These are phyloP conservation scores for Laterallus jamaicensis DNA, from an alignment of 2,113 vertebrate species.

Conservation along the genomic window DNA sequence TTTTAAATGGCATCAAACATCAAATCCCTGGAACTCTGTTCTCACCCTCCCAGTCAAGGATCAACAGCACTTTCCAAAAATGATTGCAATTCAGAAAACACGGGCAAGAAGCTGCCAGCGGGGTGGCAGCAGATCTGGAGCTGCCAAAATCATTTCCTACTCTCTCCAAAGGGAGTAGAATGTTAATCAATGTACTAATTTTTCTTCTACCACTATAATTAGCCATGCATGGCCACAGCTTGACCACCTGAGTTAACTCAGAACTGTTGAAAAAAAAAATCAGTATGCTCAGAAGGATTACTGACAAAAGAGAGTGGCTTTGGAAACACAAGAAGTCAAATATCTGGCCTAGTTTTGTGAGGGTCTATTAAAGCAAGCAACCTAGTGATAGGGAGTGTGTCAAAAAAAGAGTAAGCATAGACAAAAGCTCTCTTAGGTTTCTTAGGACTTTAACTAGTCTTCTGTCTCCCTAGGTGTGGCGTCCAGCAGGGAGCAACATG, in stretches of 20 bases:
- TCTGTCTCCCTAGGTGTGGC: neutral
- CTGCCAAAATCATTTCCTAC: neutral
- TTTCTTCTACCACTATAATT: conserved; percentile 4
- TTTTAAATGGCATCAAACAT: neutral
- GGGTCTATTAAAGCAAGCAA: neutral
- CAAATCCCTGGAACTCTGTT: neutral
- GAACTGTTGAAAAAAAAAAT: neutral
- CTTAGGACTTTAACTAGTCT: neutral
- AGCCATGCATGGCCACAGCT: neutral
- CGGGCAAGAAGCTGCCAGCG: neutral
- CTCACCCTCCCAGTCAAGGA: neutral
- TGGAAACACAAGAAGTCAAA: neutral
- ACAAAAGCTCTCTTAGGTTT: neutral
- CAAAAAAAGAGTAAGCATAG: neutral
- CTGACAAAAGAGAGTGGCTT: neutral
- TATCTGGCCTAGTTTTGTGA: neutral
- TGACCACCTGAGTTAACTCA: neutral
- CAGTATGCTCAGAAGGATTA: neutral
- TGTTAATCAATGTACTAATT: neutral
- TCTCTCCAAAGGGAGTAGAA: conserved; percentile 2
- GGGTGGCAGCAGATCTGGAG: neutral
- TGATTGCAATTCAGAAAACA: neutral
- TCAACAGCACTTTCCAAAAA: neutral
- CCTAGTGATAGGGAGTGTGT: neutral
- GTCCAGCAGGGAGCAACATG: too few relatives aligned